A percentile compares a stretch with the other conserved stretches of the same genome.
These are phyloP conservation scores for Seira sanloemensis DNA, from an alignment of 2,888 invertebrate genomes.

Conservation along the genomic window DNA sequence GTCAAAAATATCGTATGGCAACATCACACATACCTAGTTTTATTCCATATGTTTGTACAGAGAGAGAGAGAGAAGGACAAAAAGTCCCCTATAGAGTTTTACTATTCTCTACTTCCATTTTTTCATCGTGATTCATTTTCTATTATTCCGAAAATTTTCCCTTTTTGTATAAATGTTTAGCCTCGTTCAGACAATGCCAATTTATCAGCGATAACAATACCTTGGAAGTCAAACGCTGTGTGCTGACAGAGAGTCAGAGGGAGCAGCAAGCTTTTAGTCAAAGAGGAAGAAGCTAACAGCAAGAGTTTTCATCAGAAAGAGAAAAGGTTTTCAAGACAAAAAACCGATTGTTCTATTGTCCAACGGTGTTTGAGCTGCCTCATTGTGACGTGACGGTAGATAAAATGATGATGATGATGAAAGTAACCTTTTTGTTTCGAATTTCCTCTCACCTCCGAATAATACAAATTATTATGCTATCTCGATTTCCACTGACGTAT, in stretches of 20 bases:
- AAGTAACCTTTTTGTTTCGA: conserved; percentile 20
- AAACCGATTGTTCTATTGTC: background rate
- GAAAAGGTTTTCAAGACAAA: background rate
- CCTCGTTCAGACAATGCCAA: conserved; percentile 27
- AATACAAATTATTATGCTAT: background rate
- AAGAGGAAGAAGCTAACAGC: background rate
- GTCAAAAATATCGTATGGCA: too few species aligned
- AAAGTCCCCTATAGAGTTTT: too few species aligned
- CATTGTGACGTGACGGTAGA: background rate
- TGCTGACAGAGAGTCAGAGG: conserved; percentile 20
- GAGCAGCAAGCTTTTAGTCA: background rate
- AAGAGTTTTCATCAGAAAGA: background rate
- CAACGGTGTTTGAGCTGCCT: background rate
- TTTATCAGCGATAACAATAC: conserved; percentile 42
- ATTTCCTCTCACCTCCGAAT: conserved; percentile 31
- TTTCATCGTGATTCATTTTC: conserved; percentile 22
- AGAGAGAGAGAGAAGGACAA: too few species aligned
- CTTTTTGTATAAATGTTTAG: background rate
- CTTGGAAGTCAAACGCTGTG: background rate
- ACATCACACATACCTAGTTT: too few species aligned
- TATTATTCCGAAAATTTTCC: conserved; percentile 31
- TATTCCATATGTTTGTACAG: too few species aligned
- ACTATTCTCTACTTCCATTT: too few species aligned
- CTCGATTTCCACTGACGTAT: background rate
- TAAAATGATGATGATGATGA: background rate